Evolutionary conservation across 2,113 vertebrate species (phyloP).

Genomic region (Cardinalis cardinalis): DNA sequence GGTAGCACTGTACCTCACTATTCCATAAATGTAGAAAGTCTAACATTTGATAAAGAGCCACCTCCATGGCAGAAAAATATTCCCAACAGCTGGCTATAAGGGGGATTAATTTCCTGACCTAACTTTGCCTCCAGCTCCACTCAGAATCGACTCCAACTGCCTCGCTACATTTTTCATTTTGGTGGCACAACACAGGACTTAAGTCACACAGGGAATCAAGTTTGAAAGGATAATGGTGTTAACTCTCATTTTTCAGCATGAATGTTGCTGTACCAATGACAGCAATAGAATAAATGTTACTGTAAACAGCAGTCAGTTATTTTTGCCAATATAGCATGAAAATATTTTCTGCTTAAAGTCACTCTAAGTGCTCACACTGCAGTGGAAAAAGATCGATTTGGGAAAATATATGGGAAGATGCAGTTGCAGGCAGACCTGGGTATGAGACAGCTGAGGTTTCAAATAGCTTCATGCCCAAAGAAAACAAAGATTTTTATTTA

Average conservation of each 20-base stretch:
- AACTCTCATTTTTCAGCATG: not conserved
- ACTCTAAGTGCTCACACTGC: not conserved
- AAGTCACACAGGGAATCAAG: not conserved
- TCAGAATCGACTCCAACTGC: not conserved
- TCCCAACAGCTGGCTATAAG: not conserved
- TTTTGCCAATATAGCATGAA: not conserved
- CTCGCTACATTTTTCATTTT: not conserved
- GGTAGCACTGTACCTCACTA: not conserved
- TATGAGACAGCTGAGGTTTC: not conserved
- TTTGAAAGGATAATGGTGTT: slow-evolving; percentile 3
- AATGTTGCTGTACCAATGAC: not conserved
- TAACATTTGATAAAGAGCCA: not conserved
- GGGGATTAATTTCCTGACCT: not conserved
- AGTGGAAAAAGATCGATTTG: not conserved
- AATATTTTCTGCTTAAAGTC: not conserved
- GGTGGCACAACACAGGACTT: not conserved
- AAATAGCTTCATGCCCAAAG: not conserved
- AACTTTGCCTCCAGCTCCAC: not conserved
- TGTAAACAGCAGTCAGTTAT: not conserved
- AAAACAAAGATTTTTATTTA: not conserved
- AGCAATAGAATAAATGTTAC: not conserved
- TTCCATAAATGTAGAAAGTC: not conserved
- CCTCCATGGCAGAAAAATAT: not conserved
- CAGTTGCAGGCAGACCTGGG: not conserved
- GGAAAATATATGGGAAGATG: not conserved